phyloP scores from a whole-genome alignment of 2,797 vertebrate species.

The Gymnocypris eckloni region DNA sequence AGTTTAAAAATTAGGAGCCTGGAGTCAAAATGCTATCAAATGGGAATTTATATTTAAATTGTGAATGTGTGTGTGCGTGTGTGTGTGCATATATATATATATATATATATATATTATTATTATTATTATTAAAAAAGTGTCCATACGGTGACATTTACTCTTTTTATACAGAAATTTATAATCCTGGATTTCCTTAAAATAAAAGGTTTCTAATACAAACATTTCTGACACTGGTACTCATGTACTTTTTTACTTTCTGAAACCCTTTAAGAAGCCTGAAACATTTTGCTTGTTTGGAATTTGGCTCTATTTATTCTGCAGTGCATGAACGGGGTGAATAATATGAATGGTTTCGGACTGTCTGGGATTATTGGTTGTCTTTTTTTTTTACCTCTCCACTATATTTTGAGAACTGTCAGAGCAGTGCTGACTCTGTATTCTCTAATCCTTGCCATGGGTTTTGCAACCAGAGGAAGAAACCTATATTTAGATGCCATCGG shows the following conservation, averaged over 20 bases:
- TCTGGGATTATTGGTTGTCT: slow-evolving; percentile 18
- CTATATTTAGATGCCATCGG: slow-evolving; percentile 61
- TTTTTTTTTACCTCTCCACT: slow-evolving; percentile 16
- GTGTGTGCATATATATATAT: too few relatives aligned
- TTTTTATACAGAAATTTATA: too few relatives aligned
- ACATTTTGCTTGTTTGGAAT: slow-evolving; percentile 1
- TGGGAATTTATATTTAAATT: neutral
- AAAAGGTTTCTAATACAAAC: neutral
- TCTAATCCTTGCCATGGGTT: slow-evolving; percentile 37
- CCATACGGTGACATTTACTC: neutral
- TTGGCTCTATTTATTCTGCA: slow-evolving; percentile 1
- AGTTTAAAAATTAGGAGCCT: neutral
- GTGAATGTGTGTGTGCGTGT: too few relatives aligned
- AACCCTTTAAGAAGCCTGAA: neutral
- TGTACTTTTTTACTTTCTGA: slow-evolving; percentile 4
- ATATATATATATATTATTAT: too few relatives aligned
- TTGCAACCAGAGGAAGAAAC: slow-evolving; percentile 40
- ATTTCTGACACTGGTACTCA: neutral
- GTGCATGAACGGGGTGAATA: slow-evolving; percentile 4
- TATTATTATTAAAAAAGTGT: neutral
- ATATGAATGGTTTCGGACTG: slow-evolving; percentile 4
- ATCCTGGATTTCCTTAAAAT: neutral
- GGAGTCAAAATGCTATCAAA: neutral
- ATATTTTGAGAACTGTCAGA: slow-evolving; percentile 11
- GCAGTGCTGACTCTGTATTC: slow-evolving; percentile 28